Evolutionary conservation across 2,113 vertebrate species (phyloP).

Genomic region (Perccottus glenii): DNA sequence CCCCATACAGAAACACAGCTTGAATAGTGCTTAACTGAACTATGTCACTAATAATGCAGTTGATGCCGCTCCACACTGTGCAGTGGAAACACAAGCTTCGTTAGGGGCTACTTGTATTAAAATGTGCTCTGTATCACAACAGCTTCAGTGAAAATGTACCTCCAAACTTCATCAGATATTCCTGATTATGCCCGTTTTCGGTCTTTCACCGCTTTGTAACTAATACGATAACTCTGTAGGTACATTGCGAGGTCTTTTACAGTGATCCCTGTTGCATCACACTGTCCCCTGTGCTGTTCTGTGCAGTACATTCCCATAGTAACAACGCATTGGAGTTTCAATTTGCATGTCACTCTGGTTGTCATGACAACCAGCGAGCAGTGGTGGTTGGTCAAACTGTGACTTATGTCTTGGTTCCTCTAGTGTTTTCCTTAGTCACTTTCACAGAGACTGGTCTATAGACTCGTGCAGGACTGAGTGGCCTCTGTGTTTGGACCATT

Average conservation of each 20-base stretch:
- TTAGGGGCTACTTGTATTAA: too few species aligned
- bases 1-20: too few species aligned
- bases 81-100: too few species aligned
- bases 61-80: too few species aligned
- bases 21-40: too few species aligned
- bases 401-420: constrained; percentile 37
- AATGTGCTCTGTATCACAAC: too few species aligned
- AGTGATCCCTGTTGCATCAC: constrained; percentile 13
- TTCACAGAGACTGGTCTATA: constrained; percentile 25
- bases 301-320: constrained; percentile 67
- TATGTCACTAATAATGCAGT: too few species aligned
- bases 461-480: constrained; percentile 28
- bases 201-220: too few species aligned
- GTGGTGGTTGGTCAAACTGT: constrained; percentile 40
- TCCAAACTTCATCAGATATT: too few species aligned
- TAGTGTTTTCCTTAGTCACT: constrained; percentile 50
- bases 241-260: constrained; percentile 17
- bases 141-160: too few species aligned
- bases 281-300: constrained; percentile 21
- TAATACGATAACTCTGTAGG: not conserved
- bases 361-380: constrained; percentile 65
- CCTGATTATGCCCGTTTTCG: too few species aligned
- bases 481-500: not conserved
- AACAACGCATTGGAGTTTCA: constrained; percentile 61
- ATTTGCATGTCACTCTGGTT: constrained; percentile 69